Evolutionary conservation across 1,140 invertebrate species (phyloP), one percentile per base, ranked within the genome.

Genomic region (Elymnias hypermnestra): DNA sequence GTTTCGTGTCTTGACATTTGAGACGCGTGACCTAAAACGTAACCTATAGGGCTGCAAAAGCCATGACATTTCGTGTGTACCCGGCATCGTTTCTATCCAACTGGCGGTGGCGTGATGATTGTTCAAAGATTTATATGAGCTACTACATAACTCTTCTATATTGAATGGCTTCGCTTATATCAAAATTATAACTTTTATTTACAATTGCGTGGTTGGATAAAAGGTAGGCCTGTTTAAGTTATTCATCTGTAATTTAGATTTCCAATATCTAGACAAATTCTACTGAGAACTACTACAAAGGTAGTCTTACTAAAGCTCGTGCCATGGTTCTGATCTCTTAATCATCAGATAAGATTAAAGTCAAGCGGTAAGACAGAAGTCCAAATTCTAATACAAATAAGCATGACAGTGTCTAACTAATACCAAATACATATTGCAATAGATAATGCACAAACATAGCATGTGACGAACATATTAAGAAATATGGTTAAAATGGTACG

Each of bases 21-120:
- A 31, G 29, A 21, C 9, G 21, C 13, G 36, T 44, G 39, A 43
- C 45, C 33, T 48, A 37, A 43, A 38, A 37, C 33, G 12, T 33
- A 40, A 41, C 33, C 44, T 53, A 26, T 39, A 22, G 5, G 8
- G 21, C 2, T 28, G 9, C 13, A 13, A 26, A 18, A 36, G 28
- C 54, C 54, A 28, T 52, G 54, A 57, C 54, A 57, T 57, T 57
- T 57, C 47, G 39, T 46, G 53, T 40, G 14, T 13, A 29, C 26
- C 21, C 23, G 21, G n/a, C 17, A 40, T 4, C 33, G 19, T 40
- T 40, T 29, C n/a, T 33, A 10, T n/a, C n/a, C n/a, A n/a, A n/a
- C 33, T 15, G n/a, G 43, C 25, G 44, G 29, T 42, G 29, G 46
- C 38, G 46, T 49, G 46, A 41, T 28, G 26, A 21, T 15, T 29